Evolutionary conservation across 2,113 vertebrate genomes (phyloP), one percentile per base, ranked within the genome.

Genomic region (Podarcis muralis): DNA sequence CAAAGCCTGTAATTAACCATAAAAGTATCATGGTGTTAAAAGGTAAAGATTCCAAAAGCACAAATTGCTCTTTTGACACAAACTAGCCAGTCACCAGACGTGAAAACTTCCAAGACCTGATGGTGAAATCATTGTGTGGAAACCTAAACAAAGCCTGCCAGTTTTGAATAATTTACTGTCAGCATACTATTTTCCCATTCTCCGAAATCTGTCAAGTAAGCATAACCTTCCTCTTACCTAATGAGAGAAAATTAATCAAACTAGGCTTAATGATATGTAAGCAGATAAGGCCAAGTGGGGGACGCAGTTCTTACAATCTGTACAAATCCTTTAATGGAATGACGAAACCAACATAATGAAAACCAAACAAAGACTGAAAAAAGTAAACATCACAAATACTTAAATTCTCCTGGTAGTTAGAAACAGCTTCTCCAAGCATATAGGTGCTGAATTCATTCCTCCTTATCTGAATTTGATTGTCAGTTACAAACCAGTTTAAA

Each of bases 161-260:
- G n/a, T 9, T 83, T 22, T 83, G 76, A 81, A 90, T 84, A 88
- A 91, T 82, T 87, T 68, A 83, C 71, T 91, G 66, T 77, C 79
- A 90, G n/a, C 2, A 43, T 3, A 72, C 81, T 68, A 66, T 53
- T 77, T 83, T 91, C 84, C 53, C 89, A 81, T 83, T 9, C 23
- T 9, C 81, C 62, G 75, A 71, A 35, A 81, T 40, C 87, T 81
- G 81, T 84, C 78, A 87, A 72, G 40, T 43, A 90, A 85, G 81
- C 71, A 90, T 77, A 65, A 87, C 72, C 81, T 82, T 84, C 82
- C 40, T 43, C 65, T 86, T 1, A 0, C 81, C 83, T 65, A 78
- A 81, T 80, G 11, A 86, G 84, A 69, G 84, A 32, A 87, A 92
- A 93, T 86, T 87, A 72, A 80, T 85, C 90, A 91, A 94, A 93